A percentile compares a stretch with the other conserved stretches of the same genome.
These are phyloP conservation scores for Mirza zaza DNA, from an alignment of 2,113 vertebrate genomes.

Conservation along the genomic window DNA sequence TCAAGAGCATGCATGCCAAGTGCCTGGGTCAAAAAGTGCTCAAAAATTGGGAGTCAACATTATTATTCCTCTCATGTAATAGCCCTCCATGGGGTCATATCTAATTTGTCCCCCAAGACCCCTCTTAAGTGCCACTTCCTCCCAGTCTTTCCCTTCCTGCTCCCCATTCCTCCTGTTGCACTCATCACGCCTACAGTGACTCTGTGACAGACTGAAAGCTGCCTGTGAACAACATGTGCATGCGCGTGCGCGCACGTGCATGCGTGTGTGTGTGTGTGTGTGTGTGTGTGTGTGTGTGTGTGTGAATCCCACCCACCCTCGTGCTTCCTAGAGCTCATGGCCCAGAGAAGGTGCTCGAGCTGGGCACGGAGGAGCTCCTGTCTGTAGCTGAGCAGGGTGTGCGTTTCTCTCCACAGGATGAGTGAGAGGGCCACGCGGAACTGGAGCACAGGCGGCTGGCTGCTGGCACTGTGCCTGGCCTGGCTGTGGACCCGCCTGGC, in stretches of 20 bases:
- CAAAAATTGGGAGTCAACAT: background rate
- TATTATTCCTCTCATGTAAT: too few species aligned
- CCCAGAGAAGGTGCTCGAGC: background rate
- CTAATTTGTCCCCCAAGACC: background rate
- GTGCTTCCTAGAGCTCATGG: background rate
- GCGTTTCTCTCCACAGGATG: conserved; percentile 84
- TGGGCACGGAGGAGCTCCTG: background rate
- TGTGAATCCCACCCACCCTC: background rate
- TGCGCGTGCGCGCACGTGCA: too few species aligned
- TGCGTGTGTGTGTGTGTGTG: too few species aligned
- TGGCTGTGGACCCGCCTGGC: conserved; percentile 87
- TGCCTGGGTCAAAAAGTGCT: background rate
- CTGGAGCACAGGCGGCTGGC: conserved; percentile 84
- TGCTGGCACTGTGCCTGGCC: conserved; percentile 87
- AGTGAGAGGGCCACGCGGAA: conserved; percentile 82
- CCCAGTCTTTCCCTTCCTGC: background rate
- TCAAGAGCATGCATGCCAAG: background rate
- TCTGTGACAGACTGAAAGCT: background rate
- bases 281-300: too few species aligned
- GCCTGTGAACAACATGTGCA: background rate
- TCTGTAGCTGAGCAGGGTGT: background rate
- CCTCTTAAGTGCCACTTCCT: background rate
- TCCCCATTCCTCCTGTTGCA: background rate
- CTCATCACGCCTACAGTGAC: background rate
- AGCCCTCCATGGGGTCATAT: background rate